Percentiles rank a stretch among this genome's conserved stretches.
These are phyloP conservation scores for Pocillopora meandrina DNA, from an alignment of 92 coral and sea anemone species.

Conservation along the genomic window DNA sequence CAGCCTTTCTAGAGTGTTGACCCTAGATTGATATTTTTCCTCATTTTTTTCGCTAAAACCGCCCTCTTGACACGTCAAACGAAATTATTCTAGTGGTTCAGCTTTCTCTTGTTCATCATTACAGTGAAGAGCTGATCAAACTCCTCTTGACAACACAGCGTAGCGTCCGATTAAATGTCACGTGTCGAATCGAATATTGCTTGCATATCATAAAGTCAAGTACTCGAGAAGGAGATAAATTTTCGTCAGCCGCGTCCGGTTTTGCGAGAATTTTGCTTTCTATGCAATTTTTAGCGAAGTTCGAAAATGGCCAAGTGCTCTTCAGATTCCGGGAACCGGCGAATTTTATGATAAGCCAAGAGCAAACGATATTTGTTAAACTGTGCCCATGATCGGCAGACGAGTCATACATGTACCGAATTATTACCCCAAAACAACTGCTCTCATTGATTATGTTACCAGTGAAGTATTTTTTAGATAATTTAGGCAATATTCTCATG, in stretches of 20 bases:
- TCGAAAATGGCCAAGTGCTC: background rate
- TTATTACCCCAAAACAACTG: background rate
- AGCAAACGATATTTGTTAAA: background rate
- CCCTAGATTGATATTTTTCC: background rate
- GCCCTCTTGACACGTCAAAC: background rate
- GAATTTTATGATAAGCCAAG: background rate
- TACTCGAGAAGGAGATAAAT: background rate
- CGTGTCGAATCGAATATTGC: background rate
- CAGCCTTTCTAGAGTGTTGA: background rate
- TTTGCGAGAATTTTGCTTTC: conserved; percentile 12
- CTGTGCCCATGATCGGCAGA: background rate
- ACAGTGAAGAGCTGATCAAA: background rate
- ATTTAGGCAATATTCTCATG: background rate
- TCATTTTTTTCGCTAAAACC: background rate
- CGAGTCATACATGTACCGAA: background rate
- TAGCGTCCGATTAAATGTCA: conserved; percentile 14
- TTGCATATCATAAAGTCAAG: background rate
- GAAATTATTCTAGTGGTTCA: too few relatives aligned
- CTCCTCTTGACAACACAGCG: background rate
- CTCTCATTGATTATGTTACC: background rate
- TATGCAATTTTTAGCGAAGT: background rate
- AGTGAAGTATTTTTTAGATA: background rate
- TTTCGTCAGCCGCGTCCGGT: background rate
- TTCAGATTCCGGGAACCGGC: background rate
- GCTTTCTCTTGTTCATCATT: background rate